Conservation (phyloP, 2,113 vertebrate species). For the Dendropsophus ebraccatus region DNA sequence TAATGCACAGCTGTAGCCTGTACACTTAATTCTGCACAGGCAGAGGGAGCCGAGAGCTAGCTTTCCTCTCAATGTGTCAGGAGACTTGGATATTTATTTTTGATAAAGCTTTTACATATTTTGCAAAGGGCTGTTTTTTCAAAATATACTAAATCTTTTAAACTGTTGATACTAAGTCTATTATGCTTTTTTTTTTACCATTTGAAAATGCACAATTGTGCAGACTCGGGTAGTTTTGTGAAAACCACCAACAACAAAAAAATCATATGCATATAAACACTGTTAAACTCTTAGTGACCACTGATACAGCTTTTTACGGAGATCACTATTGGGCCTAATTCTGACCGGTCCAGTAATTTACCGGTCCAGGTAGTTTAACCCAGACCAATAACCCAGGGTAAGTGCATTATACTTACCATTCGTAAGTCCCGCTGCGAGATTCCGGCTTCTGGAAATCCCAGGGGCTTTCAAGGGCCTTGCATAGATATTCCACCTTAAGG, state of each 20-base stretch:
- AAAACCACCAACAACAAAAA: too few species aligned
- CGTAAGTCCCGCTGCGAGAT: too few species aligned
- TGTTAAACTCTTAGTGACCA: too few species aligned
- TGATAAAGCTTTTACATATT: slow-evolving; percentile 46
- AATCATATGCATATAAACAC: neutral
- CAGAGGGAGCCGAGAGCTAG: slow-evolving; percentile 19
- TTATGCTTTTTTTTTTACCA: neutral
- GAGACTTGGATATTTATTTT: slow-evolving; percentile 43
- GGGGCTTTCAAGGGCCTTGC: too few species aligned
- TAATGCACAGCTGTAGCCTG: slow-evolving; percentile 51
- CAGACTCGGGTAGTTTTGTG: neutral
- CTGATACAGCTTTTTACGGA: too few species aligned
- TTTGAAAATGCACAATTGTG: neutral
- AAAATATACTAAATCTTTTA: slow-evolving; percentile 17
- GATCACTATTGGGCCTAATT: too few species aligned
- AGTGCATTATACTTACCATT: too few species aligned
- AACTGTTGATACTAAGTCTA: neutral
- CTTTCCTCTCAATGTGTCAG: slow-evolving; percentile 27
- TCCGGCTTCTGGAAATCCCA: too few species aligned
- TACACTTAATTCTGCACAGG: slow-evolving; percentile 42
- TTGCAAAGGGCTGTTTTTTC: slow-evolving; percentile 30
- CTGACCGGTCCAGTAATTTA: too few species aligned
- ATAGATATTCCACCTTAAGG: too few species aligned
- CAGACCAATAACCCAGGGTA: too few species aligned
- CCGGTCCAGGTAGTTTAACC: too few species aligned